phyloP scores from a whole-genome alignment of 1,140 invertebrate species.

The Ephestia elutella region DNA sequence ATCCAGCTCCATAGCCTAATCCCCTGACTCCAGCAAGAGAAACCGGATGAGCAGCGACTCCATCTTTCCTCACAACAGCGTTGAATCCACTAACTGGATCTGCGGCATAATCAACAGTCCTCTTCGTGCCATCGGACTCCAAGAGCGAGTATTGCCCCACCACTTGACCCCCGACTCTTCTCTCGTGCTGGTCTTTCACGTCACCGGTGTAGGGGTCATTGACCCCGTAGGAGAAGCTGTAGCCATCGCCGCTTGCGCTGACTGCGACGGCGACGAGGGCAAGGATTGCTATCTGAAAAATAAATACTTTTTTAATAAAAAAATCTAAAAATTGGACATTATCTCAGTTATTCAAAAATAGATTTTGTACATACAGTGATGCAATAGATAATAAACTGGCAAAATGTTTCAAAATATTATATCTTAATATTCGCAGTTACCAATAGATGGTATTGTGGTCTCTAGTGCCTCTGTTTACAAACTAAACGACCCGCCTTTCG shows the following conservation, averaged over 20 bases:
- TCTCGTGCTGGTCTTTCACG: conserved; percentile 69
- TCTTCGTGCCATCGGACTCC: conserved; percentile 67
- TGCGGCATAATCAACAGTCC: conserved; percentile 67
- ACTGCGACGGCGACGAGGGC: conserved; percentile 32
- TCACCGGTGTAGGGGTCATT: conserved; percentile 71
- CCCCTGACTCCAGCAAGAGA: conserved; percentile 14
- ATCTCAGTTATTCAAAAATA: too few relatives aligned
- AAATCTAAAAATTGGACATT: too few relatives aligned
- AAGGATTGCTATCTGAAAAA: conserved; percentile 31
- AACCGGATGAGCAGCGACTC: conserved; percentile 15
- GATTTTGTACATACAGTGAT: too few relatives aligned
- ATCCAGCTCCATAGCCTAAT: conserved; percentile 8
- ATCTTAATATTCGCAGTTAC: too few relatives aligned
- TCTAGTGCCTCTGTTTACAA: not conserved
- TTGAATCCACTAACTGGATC: conserved; percentile 65
- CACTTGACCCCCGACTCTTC: conserved; percentile 72
- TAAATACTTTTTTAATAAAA: too few relatives aligned
- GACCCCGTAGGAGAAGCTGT: conserved; percentile 60
- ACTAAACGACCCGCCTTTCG: not conserved
- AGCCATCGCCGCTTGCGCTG: conserved; percentile 41
- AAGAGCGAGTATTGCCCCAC: conserved; percentile 69
- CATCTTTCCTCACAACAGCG: conserved; percentile 63
- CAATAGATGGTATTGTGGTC: too few relatives aligned
- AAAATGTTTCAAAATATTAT: too few relatives aligned
- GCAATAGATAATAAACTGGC: too few relatives aligned